Evolutionary conservation across 2,113 vertebrate species (phyloP).

Genomic region (Clarias gariepinus): DNA sequence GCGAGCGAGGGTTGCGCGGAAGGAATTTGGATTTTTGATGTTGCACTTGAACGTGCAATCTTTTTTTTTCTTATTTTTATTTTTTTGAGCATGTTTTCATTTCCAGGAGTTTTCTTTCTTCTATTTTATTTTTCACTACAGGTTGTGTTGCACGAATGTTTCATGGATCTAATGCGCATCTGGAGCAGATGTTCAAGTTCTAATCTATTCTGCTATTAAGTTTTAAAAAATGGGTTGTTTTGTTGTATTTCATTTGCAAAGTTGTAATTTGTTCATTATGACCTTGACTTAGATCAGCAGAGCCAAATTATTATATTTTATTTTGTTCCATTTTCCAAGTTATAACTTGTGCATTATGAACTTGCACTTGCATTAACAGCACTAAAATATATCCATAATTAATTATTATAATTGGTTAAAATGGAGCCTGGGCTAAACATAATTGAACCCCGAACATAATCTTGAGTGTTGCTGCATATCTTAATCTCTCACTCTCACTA

Average conservation of each 20-base stretch:
- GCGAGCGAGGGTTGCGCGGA: neutral
- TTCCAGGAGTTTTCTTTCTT: neutral
- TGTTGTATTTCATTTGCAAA: too few species aligned
- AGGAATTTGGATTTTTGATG: neutral
- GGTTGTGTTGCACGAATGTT: neutral
- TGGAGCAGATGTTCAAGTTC: neutral
- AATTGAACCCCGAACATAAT: too few species aligned
- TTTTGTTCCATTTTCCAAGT: neutral
- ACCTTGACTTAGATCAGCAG: too few species aligned
- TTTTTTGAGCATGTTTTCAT: too few species aligned
- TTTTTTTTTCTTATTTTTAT: neutral
- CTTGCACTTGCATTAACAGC: neutral
- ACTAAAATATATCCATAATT: neutral
- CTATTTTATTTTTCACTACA: neutral
- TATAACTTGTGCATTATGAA: too few species aligned
- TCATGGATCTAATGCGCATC: neutral
- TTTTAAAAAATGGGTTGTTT: too few species aligned
- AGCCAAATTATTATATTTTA: neutral
- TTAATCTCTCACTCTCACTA: too few species aligned
- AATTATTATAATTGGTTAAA: neutral
- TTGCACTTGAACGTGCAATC: neutral
- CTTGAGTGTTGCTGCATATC: neutral
- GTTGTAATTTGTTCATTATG: too few species aligned
- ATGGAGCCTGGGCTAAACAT: neutral
- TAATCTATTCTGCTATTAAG: neutral